phyloP scores from a whole-genome alignment of 2,113 vertebrate genomes.

The Junco hyemalis region DNA sequence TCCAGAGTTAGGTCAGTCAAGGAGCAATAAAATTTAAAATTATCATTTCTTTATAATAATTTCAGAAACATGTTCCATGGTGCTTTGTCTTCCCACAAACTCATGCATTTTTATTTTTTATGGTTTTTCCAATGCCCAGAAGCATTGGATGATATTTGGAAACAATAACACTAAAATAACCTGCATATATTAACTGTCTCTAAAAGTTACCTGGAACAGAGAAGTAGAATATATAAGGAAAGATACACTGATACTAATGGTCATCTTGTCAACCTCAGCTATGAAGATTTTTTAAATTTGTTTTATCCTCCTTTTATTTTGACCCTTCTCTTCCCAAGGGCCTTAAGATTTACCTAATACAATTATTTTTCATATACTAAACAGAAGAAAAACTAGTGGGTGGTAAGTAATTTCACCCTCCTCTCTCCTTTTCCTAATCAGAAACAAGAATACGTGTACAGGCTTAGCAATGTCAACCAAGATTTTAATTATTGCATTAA shows the following conservation, averaged over 20 bases:
- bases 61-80: not conserved
- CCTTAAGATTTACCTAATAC: not conserved
- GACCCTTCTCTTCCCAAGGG: not conserved
- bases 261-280: not conserved
- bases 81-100: not conserved
- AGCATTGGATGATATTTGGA: not conserved
- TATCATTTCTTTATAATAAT: not conserved
- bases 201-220: not conserved
- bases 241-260: not conserved
- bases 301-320: not conserved
- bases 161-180: not conserved
- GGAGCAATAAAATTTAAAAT: not conserved
- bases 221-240: not conserved
- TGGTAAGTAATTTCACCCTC: not conserved
- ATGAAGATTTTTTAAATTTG: not conserved
- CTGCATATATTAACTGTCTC: not conserved
- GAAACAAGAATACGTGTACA: not conserved
- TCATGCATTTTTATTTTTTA: not conserved
- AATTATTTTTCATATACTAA: not conserved
- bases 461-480: not conserved
- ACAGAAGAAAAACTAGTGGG: not conserved
- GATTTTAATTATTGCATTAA: not conserved
- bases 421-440: not conserved
- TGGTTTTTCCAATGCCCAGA: not conserved
- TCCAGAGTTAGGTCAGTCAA: not conserved